Evolutionary conservation across 1,140 invertebrate genomes (phyloP).

Genomic region (Micrasema longulum): DNA sequence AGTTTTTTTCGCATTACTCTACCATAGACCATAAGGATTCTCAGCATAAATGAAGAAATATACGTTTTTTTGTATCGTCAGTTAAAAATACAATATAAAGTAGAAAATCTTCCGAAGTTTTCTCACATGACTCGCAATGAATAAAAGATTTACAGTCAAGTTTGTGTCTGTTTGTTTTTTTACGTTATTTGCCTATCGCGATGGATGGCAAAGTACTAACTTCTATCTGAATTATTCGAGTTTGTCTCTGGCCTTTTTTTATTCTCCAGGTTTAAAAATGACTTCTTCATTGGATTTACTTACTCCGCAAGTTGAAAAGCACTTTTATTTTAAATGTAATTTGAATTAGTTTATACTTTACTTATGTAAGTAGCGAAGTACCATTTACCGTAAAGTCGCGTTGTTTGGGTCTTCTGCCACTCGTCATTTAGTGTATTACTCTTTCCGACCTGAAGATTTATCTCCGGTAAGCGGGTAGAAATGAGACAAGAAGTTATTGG

Average conservation of each 20-base stretch:
- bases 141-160: slow-evolving; percentile 18
- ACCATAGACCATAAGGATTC: too few species aligned
- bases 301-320: slow-evolving; percentile 4
- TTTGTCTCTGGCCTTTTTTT: slow-evolving; percentile 10
- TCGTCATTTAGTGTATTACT: slow-evolving; percentile 20
- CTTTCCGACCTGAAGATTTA: not conserved
- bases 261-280: slow-evolving; percentile 15
- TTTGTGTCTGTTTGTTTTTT: slow-evolving; percentile 1
- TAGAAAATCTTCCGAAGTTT: slow-evolving; percentile 20
- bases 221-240: not conserved
- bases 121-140: slow-evolving; percentile 1
- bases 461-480: not conserved
- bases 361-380: too few species aligned
- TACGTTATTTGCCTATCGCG: not conserved
- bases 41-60: too few species aligned
- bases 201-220: too few species aligned
- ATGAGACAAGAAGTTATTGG: not conserved
- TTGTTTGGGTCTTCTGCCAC: not conserved
- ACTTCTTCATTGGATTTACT: slow-evolving; percentile 18
- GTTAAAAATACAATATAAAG: not conserved
- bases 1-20: too few species aligned
- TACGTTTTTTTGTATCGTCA: not conserved
- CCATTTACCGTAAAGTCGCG: too few species aligned
- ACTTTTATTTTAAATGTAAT: too few species aligned
- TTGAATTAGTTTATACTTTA: too few species aligned